Evolutionary conservation across 2,888 invertebrate species (phyloP).

Genomic region (Myathropa florea): DNA sequence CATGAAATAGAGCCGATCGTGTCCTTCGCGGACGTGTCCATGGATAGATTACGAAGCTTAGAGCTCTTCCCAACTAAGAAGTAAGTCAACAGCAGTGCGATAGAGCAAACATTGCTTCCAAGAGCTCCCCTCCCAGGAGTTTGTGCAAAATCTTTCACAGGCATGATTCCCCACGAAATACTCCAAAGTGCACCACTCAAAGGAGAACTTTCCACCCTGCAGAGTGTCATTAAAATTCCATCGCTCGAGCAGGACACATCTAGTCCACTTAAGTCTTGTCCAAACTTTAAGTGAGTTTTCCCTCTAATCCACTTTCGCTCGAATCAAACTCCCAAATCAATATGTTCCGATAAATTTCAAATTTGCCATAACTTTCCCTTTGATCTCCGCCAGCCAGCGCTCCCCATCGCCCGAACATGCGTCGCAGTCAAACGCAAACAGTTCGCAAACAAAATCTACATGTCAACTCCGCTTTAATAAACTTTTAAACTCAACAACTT

Average conservation of each 20-base stretch:
- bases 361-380: conserved; percentile 27
- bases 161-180: neutral
- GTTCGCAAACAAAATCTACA: conserved; percentile 34
- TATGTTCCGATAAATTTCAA: conserved; percentile 57
- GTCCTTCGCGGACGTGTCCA: neutral
- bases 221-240: neutral
- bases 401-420: neutral
- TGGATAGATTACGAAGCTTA: neutral
- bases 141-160: neutral
- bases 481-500: conserved; percentile 61
- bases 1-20: too few species aligned
- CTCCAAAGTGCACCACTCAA: neutral
- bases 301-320: conserved; percentile 48
- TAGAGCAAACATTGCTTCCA: too few species aligned
- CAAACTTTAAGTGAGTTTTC: conserved; percentile 38
- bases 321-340: conserved; percentile 55
- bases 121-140: too few species aligned
- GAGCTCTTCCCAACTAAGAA: neutral
- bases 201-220: neutral
- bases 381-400: neutral
- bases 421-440: neutral
- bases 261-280: neutral
- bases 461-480: conserved; percentile 55
- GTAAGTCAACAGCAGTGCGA: neutral
- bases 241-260: neutral